These are phyloP conservation scores for Drosophila atripex DNA, from an alignment of 2,888 invertebrate species.

Conservation along the genomic window DNA sequence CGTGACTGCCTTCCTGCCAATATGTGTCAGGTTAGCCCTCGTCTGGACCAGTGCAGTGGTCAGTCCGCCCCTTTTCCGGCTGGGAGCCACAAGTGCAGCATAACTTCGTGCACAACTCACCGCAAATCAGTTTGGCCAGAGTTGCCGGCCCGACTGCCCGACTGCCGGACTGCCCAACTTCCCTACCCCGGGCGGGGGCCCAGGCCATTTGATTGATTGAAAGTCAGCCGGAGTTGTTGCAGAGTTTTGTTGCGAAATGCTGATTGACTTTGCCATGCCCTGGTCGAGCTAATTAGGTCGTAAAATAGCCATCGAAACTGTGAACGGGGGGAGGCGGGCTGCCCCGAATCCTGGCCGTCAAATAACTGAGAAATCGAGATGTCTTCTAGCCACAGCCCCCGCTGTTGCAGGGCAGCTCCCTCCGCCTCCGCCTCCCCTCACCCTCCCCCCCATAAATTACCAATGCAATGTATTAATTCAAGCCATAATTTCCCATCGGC, in stretches of 20 bases:
- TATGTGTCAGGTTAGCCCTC: conserved; percentile 45
- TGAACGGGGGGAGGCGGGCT: not conserved
- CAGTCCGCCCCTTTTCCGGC: conserved; percentile 10
- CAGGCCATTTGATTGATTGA: conserved; percentile 58
- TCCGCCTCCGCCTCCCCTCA: too few species aligned
- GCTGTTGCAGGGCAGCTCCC: not conserved
- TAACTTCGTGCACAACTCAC: conserved; percentile 47
- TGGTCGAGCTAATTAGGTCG: conserved; percentile 20
- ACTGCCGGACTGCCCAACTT: too few species aligned
- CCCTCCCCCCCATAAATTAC: conserved; percentile 44
- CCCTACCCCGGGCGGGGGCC: not conserved
- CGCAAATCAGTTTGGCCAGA: conserved; percentile 61
- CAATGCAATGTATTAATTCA: conserved; percentile 60
- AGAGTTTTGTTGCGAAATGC: conserved; percentile 44
- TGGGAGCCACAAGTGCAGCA: conserved; percentile 10
- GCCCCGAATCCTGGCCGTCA: too few species aligned
- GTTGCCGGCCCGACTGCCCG: not conserved
- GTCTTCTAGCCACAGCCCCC: not conserved
- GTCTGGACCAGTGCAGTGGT: conserved; percentile 32
- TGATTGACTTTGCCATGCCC: conserved; percentile 30
- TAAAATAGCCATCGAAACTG: not conserved
- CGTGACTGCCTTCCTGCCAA: conserved; percentile 20
- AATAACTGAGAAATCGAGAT: too few species aligned
- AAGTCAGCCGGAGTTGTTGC: conserved; percentile 51
- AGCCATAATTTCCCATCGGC: conserved; percentile 59